These are phyloP conservation scores for Monochamus alternatus DNA, from an alignment of 2,888 invertebrate genomes.

Conservation along the genomic window DNA sequence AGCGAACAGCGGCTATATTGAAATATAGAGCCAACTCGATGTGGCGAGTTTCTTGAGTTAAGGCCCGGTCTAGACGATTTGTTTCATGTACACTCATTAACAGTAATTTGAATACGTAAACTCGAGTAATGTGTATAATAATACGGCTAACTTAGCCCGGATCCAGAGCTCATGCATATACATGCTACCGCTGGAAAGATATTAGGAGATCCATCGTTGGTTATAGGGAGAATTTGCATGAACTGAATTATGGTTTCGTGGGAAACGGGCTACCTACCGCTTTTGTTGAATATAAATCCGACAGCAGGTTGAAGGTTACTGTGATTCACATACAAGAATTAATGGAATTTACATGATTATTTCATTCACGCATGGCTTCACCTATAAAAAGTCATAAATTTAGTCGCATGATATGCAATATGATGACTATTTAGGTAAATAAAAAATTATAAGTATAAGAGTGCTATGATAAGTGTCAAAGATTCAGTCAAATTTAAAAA, in stretches of 20 bases:
- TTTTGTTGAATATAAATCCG: conserved; percentile 2
- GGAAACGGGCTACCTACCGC: conserved; percentile 2
- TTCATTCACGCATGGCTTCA: too few species aligned
- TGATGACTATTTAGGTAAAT: too few species aligned
- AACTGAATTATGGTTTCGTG: conserved; percentile 18
- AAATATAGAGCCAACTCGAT: neutral
- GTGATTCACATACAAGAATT: too few species aligned
- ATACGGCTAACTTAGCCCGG: conserved; percentile 30
- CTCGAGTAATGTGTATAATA: conserved; percentile 30
- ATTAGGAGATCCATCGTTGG: conserved; percentile 21
- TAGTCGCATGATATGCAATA: too few species aligned
- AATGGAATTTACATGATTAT: too few species aligned
- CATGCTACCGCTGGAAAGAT: conserved; percentile 15
- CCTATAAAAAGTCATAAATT: too few species aligned
- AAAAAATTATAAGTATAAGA: too few species aligned
- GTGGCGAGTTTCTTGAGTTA: conserved; percentile 13
- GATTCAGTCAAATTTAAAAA: too few species aligned
- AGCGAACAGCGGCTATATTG: neutral
- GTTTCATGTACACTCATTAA: conserved; percentile 32
- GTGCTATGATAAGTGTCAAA: too few species aligned
- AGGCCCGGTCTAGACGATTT: conserved; percentile 13
- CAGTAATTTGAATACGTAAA: conserved; percentile 27
- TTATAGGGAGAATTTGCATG: conserved; percentile 22
- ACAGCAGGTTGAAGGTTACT: neutral
- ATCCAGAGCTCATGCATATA: conserved; percentile 34